Evolutionary conservation across 2,113 vertebrate species (phyloP), one percentile per base, ranked within the genome.

Genomic region (Macaca mulatta): DNA sequence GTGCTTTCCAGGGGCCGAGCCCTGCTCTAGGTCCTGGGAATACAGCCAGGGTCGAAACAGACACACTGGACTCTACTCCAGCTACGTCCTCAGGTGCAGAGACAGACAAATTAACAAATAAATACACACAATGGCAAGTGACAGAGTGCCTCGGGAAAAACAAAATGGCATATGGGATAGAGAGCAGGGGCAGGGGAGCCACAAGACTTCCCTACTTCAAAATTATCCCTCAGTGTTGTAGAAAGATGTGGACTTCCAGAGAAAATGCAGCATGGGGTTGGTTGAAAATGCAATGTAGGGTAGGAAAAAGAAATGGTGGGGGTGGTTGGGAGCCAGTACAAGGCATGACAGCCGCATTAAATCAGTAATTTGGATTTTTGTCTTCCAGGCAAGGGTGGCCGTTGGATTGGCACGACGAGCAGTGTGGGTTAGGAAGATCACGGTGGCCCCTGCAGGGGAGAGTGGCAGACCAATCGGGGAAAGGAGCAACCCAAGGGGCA

Each of bases 391-490:
- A 40, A 17, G 55, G 14, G 17, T 38, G 74, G 27, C 25, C n/a
- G 50, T 2, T 61, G 57, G 40, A 14, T 3, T 35, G 11, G 27
- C 13, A 45, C 27, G 23, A 5, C 6, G 30, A 92, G 45, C 82
- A 0, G 6, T 18, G 3, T 35, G 30, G 43, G 32, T 27, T 9
- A 38, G 25, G 35, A 74, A 91, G 18, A 17, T 25, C 50, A 8
- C 38, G 3, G 1, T 40, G 17, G 17, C 38, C 52, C 10, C 50
- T 75, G 48, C 35, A 0, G 32, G 38, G 67, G 69, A 13, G 20
- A 50, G 38, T 5, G 0, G 1, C 0, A 67, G 5, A 96, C 12
- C 22, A 17, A 18, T 70, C 1, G 8, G 25, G 13, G 18, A 20
- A 13, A 9, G 5, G 13, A 45, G n/a, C n/a, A 40, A 79, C 22